Evolutionary conservation across 2,888 invertebrate genomes (phyloP).

Genomic region (Drosophila nr. medialis): DNA sequence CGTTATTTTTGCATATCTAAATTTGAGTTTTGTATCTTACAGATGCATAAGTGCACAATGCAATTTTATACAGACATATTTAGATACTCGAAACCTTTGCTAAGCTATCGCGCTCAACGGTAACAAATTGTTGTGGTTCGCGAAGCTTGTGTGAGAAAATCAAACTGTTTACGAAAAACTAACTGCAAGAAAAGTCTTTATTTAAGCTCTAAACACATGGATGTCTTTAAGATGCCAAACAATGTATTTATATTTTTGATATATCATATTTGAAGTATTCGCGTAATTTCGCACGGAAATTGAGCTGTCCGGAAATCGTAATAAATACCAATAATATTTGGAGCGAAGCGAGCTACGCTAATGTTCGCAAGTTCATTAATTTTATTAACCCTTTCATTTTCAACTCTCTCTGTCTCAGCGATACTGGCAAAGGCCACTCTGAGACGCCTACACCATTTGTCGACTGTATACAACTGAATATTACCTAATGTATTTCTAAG

Average conservation of each 20-base stretch:
- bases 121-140: constrained; percentile 1
- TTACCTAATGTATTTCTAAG: constrained; percentile 48
- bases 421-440: constrained; percentile 7
- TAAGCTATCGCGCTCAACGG: constrained; percentile 1
- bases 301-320: neutral
- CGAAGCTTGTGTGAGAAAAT: constrained; percentile 4
- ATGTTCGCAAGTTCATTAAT: constrained; percentile 20
- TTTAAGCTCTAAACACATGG: neutral
- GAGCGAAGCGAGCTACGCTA: neutral
- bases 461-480: constrained; percentile 38
- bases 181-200: neutral
- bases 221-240: neutral
- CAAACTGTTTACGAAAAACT: neutral
- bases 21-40: constrained; percentile 56
- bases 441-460: constrained; percentile 50
- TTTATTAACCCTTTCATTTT: constrained; percentile 43
- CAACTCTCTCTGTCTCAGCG: constrained; percentile 19
- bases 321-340: neutral
- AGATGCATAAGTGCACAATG: constrained; percentile 18
- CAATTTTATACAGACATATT: constrained; percentile 1
- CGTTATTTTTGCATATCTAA: constrained; percentile 71
- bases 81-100: constrained; percentile 3
- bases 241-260: neutral
- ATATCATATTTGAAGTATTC: neutral
- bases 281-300: neutral